Evolutionary conservation across 2,113 vertebrate genomes (phyloP), one percentile per base, ranked within the genome.

Genomic region (Sterrhoptilus dennistouni): DNA sequence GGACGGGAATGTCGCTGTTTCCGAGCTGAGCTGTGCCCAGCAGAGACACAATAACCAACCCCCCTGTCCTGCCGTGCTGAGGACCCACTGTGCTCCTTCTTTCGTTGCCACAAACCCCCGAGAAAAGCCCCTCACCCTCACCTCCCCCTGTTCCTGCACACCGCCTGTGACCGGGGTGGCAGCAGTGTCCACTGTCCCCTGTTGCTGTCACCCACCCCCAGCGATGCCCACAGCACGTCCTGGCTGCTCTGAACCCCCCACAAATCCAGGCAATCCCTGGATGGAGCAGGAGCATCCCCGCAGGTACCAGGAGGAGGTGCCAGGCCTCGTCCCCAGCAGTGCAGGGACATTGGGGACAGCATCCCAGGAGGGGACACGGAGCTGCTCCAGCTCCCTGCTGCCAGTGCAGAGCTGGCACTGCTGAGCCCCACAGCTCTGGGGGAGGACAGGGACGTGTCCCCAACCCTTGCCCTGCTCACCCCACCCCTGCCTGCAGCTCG

Each of bases 381-480:
- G 45, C 12, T 40, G 64, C 17, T 17, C 6, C 52, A 59, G 29
- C 50, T 35, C 36, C 64, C 60, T 33, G 50, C 38, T 91, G 60
- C 54, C 42, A 16, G 1, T 6, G 1, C 5, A 1, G 57, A 16
- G 35, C 1, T 63, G 89, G 14, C 42, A 2, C 45, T 2, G 15
- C 79, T 9, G 27, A 36, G 29, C 44, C 4, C 49, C 9, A 0
- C 31, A 4, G 68, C 47, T 7, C 81, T 14, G 47, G 11, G 6
- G 33, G 23, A 1, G 1, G n/a, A 11, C 1, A 7, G 24, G 19
- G 50, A 45, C 2, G 0, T 28, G 56, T 77, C 2, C 3, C 71
- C 65, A 16, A 52, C 42, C 33, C 18, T 57, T 5, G 15, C 24
- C 20, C 45, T 6, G 16, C 33, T 36, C n/a, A 1, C 8, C 47